Conservation (phyloP, 2,797 vertebrate species). For the Malurus leucopterus region DNA sequence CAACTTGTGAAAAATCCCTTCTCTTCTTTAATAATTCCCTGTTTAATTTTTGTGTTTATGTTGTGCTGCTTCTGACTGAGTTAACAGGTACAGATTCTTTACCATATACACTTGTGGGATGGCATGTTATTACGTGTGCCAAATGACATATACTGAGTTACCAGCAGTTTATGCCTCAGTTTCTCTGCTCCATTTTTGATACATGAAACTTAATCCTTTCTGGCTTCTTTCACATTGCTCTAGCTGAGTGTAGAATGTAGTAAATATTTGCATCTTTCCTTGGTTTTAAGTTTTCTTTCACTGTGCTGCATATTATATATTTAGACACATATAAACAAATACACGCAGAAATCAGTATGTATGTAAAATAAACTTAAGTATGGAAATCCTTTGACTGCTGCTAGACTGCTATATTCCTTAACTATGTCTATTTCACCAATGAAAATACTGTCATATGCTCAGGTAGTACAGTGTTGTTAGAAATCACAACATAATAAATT, state of each 20-base stretch:
- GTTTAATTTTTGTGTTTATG: neutral
- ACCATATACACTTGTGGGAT: neutral
- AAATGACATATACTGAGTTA: neutral
- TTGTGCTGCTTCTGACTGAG: neutral
- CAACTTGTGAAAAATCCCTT: neutral
- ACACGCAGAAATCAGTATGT: neutral
- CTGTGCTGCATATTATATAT: accelerated
- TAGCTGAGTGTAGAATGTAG: neutral
- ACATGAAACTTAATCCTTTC: neutral
- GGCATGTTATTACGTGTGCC: accelerated
- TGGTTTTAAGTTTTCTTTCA: neutral
- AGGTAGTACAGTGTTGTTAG: neutral
- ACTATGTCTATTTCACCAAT: neutral
- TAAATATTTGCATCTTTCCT: neutral
- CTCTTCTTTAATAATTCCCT: neutral
- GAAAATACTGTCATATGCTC: neutral
- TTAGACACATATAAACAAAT: neutral
- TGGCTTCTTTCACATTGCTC: neutral
- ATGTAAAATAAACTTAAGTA: neutral
- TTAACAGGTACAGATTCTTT: neutral
- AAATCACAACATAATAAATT: neutral
- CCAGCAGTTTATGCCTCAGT: neutral
- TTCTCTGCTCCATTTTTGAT: neutral
- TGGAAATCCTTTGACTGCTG: neutral
- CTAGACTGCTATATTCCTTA: neutral